A percentile compares a stretch with the other conserved stretches of the same genome.
Evolutionary conservation across 2,888 invertebrate species (phyloP).

Genomic region (Amblyjoppa proteus): DNA sequence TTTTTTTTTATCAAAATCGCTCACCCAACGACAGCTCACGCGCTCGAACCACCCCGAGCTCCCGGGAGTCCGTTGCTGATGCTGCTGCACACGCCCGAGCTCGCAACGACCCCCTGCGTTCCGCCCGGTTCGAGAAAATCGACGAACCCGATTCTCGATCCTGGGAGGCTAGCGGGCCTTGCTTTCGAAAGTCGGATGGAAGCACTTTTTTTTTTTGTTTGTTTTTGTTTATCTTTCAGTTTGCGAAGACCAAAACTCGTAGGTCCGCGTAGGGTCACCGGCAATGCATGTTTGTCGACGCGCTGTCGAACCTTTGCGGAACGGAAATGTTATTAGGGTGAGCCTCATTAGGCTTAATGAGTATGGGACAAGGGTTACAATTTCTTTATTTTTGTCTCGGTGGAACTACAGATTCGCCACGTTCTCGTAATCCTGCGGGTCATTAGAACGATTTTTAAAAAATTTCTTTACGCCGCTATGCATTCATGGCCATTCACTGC

Average conservation of each 20-base stretch:
- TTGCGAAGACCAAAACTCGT: not conserved
- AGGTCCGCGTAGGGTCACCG: not conserved
- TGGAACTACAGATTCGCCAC: constrained; percentile 36
- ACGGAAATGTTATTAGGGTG: constrained; percentile 4
- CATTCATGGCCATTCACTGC: constrained; percentile 22
- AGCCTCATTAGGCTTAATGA: constrained; percentile 66
- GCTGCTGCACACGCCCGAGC: constrained; percentile 28
- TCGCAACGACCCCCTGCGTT: not conserved
- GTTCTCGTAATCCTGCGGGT: constrained; percentile 28
- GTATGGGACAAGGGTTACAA: constrained; percentile 50
- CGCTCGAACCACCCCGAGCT: constrained; percentile 22
- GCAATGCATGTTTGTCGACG: not conserved
- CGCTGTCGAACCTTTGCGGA: not conserved
- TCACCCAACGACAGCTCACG: constrained; percentile 36
- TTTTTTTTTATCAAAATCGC: constrained; percentile 30
- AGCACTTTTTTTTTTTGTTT: not conserved
- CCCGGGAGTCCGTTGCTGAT: constrained; percentile 38
- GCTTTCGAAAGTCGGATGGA: not conserved
- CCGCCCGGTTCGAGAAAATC: constrained; percentile 1
- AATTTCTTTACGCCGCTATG: not conserved
- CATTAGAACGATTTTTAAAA: constrained; percentile 47
- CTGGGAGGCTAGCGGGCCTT: no score
- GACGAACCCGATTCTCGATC: not conserved
- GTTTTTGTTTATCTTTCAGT: not conserved
- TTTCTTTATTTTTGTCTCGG: constrained; percentile 47